Percentiles rank a stretch among this genome's conserved stretches.
phyloP scores from a whole-genome alignment of 1,140 invertebrate genomes.

The Pseudomyrmex cubaensis region DNA sequence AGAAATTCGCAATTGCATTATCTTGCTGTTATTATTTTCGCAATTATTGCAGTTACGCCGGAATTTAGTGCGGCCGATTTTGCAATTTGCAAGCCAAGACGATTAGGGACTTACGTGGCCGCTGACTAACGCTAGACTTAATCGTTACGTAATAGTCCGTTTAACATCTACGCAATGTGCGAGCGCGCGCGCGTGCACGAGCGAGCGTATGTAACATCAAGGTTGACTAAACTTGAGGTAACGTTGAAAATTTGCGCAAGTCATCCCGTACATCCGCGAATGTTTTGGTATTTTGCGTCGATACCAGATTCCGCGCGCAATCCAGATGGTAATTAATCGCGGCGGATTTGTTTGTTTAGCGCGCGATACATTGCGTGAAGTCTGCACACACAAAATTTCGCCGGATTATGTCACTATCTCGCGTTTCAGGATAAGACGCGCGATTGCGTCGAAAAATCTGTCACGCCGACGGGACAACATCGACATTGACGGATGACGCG shows the following conservation, averaged over 20 bases:
- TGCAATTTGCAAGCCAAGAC: slow-evolving; percentile 49
- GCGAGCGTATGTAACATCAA: slow-evolving; percentile 59
- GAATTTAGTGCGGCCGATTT: slow-evolving; percentile 51
- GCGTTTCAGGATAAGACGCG: not conserved
- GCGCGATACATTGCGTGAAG: not conserved
- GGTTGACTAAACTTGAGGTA: slow-evolving; percentile 66
- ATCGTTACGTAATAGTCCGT: slow-evolving; percentile 51
- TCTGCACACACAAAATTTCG: not conserved
- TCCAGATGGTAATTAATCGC: slow-evolving; percentile 54
- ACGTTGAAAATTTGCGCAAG: slow-evolving; percentile 71
- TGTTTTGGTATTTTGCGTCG: slow-evolving; percentile 14
- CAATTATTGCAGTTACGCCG: slow-evolving; percentile 43
- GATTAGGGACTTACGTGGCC: slow-evolving; percentile 48
- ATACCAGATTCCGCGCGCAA: slow-evolving; percentile 3
- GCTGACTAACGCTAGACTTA: slow-evolving; percentile 53
- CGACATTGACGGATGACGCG: not conserved
- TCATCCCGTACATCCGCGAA: slow-evolving; percentile 14
- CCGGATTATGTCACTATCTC: slow-evolving; percentile 35
- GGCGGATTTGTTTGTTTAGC: slow-evolving; percentile 45
- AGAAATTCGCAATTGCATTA: not conserved
- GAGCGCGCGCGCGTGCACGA: slow-evolving; percentile 20
- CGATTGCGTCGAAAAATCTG: slow-evolving; percentile 31
- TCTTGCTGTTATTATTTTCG: not conserved
- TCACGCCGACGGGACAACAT: not conserved
- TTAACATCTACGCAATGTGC: slow-evolving; percentile 52